Percentiles rank a stretch among this genome's conserved stretches.
Conservation (phyloP, 2,888 invertebrate genomes). For the Sturmia bella region DNA sequence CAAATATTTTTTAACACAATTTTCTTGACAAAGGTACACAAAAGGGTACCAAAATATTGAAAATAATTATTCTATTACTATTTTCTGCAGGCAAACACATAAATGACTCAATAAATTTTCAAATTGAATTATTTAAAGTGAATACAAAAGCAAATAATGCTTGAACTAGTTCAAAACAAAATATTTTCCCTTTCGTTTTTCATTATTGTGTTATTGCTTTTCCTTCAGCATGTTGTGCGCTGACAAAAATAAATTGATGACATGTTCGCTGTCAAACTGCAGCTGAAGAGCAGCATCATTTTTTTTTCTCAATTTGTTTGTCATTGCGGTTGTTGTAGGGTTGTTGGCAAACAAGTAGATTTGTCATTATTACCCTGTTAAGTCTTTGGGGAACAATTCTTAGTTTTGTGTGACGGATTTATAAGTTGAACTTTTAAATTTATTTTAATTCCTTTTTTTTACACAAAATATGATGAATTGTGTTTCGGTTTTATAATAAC, state of each 20-base stretch:
- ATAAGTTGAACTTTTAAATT: no score
- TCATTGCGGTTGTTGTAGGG: conserved; percentile 14
- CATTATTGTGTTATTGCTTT: conserved; percentile 2
- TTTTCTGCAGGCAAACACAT: no score
- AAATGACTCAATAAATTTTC: no score
- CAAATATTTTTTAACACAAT: no score
- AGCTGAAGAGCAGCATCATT: conserved; percentile 25
- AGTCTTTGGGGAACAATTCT: conserved; percentile 1
- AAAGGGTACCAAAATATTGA: no score
- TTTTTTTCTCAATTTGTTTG: not conserved
- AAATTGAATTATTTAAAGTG: no score
- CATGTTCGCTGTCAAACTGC: conserved; percentile 43
- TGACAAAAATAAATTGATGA: conserved; percentile 63
- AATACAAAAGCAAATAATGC: no score
- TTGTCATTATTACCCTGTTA: not conserved
- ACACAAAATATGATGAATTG: no score
- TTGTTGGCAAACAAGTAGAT: conserved; percentile 1
- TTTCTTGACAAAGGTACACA: no score
- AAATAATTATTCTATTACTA: no score
- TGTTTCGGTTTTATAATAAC: not conserved
- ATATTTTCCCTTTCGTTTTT: not conserved
- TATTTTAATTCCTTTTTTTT: no score
- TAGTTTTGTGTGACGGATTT: not conserved
- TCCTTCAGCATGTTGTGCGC: conserved; percentile 2
- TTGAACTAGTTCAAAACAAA: not conserved